A percentile compares a stretch with the other conserved stretches of the same genome.
Evolutionary conservation across 2,797 vertebrate genomes (phyloP).

Genomic region (Leptatherina wallacei): DNA sequence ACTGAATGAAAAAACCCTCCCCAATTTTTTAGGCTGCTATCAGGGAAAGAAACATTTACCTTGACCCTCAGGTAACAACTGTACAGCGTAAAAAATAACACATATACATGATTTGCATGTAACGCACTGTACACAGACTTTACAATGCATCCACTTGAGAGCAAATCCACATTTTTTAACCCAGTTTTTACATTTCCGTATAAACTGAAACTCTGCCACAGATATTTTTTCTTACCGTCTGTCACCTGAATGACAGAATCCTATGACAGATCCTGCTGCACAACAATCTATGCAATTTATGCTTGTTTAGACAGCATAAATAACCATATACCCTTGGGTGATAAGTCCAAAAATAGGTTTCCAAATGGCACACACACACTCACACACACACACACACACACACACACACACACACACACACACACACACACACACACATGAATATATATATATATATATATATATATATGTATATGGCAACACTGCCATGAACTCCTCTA

Average conservation of each 20-base stretch:
- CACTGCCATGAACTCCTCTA: too few species aligned
- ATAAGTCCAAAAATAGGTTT: neutral
- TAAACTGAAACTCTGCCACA: neutral
- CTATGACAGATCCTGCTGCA: neutral
- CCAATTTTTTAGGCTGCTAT: too few species aligned
- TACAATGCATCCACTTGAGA: neutral
- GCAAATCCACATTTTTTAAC: neutral
- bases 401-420: too few species aligned
- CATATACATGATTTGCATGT: neutral
- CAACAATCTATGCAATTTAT: neutral
- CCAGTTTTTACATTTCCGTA: neutral
- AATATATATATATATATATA: too few species aligned
- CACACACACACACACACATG: too few species aligned
- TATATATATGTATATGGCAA: too few species aligned
- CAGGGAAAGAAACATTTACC: neutral
- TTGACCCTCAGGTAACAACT: neutral
- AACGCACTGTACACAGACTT: neutral
- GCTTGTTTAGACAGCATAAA: neutral
- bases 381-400: too few species aligned
- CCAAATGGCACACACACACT: too few species aligned
- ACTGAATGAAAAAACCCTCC: too few species aligned
- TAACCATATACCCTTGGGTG: neutral
- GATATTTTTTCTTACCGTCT: too few species aligned
- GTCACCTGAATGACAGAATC: too few species aligned
- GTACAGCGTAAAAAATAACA: neutral